Conservation (phyloP, 2,888 invertebrate genomes). For the Eumerus sabulonum region DNA sequence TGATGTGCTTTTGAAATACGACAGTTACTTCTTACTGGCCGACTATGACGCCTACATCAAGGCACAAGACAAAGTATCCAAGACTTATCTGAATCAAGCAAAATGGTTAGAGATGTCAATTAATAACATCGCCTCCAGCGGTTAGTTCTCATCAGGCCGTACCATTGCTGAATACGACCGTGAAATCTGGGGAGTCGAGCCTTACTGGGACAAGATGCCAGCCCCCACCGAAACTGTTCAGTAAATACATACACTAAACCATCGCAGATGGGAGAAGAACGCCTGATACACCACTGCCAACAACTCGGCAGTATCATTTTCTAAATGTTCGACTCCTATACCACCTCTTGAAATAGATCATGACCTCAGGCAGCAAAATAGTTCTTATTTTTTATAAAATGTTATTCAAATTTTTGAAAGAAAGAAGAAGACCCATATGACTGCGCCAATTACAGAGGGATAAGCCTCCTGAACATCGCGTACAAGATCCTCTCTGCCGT, state of each 20-base stretch:
- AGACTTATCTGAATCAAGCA: constrained; percentile 90
- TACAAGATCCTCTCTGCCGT: too few relatives aligned
- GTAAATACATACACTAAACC: constrained; percentile 30
- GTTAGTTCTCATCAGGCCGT: constrained; percentile 99
- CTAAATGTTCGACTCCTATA: too few relatives aligned
- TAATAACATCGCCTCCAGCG: constrained; percentile 97
- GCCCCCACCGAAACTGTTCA: constrained; percentile 82
- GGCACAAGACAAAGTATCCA: constrained; percentile 93
- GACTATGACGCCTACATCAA: constrained; percentile 97
- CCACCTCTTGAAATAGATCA: constrained; percentile 63
- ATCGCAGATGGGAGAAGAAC: constrained; percentile 12
- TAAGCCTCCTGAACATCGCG: too few relatives aligned
- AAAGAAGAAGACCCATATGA: too few relatives aligned
- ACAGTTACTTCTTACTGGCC: constrained; percentile 95
- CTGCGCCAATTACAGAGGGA: too few relatives aligned
- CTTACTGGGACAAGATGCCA: constrained; percentile 94
- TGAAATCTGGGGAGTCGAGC: constrained; percentile 98
- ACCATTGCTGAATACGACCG: constrained; percentile 98
- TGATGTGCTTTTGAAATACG: constrained; percentile 94
- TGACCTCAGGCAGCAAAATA: constrained; percentile 63
- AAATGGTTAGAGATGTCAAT: constrained; percentile 98
- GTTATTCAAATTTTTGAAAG: constrained; percentile 31
- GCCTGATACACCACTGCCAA: constrained; percentile 43
- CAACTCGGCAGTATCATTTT: too few relatives aligned
- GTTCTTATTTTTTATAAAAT: constrained; percentile 60